These are phyloP conservation scores for Sylvicola cinctus DNA, from an alignment of 2,888 invertebrate species.

Conservation along the genomic window DNA sequence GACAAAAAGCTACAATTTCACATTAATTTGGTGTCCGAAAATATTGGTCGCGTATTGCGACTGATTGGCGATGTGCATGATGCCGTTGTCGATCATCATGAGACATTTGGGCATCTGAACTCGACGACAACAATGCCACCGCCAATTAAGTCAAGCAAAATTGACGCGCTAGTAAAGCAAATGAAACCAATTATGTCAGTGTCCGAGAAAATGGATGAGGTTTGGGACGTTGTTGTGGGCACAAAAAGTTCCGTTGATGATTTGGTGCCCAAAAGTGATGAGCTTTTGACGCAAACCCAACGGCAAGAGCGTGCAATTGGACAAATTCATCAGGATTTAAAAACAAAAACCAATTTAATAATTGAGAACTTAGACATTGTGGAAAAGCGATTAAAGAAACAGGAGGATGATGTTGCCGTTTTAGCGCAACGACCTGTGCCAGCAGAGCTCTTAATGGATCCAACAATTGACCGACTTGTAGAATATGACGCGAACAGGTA, in stretches of 20 bases:
- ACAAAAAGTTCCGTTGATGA: conserved; percentile 76
- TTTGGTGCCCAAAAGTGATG: conserved; percentile 69
- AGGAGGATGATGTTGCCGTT: conserved; percentile 63
- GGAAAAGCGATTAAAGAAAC: conserved; percentile 62
- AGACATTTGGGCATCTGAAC: conserved; percentile 12
- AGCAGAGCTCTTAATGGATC: conserved; percentile 50
- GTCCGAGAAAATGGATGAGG: conserved; percentile 78
- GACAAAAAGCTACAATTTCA: conserved; percentile 70
- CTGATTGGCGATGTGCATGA: conserved; percentile 68
- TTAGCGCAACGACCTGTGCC: conserved; percentile 56
- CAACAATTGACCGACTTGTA: conserved; percentile 57
- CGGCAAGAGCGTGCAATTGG: conserved; percentile 71
- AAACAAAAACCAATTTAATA: conserved; percentile 65
- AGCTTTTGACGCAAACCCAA: conserved; percentile 64
- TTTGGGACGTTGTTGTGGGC: conserved; percentile 76
- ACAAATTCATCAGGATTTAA: conserved; percentile 63
- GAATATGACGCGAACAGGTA: conserved; percentile 58
- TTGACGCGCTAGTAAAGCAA: conserved; percentile 60
- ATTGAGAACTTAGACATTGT: conserved; percentile 75
- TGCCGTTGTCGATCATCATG: conserved; percentile 57
- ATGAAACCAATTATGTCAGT: conserved; percentile 70
- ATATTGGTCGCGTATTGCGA: conserved; percentile 53
- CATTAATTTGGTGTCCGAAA: conserved; percentile 63
- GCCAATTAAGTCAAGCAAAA: conserved; percentile 43
- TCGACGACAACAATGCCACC: conserved; percentile 34